These are phyloP conservation scores for Columba guinea DNA, from an alignment of 2,797 vertebrate species.

Conservation along the genomic window DNA sequence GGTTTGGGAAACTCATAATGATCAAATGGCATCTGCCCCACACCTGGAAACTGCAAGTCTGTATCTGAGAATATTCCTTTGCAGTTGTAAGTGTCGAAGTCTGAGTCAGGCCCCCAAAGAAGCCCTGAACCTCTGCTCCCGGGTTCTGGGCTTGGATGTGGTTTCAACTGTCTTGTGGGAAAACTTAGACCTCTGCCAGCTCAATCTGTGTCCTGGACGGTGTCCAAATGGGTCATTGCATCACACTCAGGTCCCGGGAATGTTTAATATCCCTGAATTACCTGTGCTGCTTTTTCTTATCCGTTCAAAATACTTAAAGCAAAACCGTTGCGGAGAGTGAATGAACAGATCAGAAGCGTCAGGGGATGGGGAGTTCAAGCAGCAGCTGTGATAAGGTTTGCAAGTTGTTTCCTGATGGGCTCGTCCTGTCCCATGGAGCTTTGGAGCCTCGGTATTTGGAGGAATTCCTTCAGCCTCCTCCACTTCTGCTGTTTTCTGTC, in stretches of 20 bases:
- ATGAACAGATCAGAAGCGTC: fast-evolving
- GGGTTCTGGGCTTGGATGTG: neutral
- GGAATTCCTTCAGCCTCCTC: neutral
- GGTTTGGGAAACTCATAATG: neutral
- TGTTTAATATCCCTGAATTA: neutral
- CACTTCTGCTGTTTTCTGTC: neutral
- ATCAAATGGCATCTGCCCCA: neutral
- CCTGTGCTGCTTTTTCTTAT: neutral
- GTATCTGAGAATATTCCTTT: fast-evolving
- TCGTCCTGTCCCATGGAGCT: neutral
- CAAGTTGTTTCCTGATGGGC: neutral
- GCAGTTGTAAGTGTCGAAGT: neutral
- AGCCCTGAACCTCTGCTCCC: neutral
- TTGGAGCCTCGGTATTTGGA: neutral
- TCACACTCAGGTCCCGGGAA: neutral
- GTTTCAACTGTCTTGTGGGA: neutral
- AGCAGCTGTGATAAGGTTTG: neutral
- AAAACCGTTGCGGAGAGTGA: neutral
- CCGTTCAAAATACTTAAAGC: neutral
- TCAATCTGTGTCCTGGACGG: neutral
- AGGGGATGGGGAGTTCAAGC: neutral
- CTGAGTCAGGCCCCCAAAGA: neutral
- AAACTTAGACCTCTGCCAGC: neutral
- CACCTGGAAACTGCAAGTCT: neutral
- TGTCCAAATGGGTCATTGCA: neutral